A percentile compares a stretch with the other conserved stretches of the same genome.
These are phyloP conservation scores for Antrozous pallidus DNA, from an alignment of 2,797 vertebrate species.

Conservation along the genomic window DNA sequence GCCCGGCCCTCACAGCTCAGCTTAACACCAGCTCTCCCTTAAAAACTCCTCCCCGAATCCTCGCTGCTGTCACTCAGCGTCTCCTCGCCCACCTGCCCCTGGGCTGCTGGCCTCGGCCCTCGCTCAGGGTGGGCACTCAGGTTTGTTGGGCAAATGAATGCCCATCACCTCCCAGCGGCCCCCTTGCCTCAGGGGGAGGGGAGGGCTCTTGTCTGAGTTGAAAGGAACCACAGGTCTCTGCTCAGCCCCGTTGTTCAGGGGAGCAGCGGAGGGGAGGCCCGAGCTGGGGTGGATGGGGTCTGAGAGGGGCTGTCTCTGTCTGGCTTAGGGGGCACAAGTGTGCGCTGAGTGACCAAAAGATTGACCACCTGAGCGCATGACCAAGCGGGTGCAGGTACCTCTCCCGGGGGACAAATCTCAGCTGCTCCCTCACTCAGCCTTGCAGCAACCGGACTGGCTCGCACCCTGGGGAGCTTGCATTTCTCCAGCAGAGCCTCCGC, in stretches of 20 bases:
- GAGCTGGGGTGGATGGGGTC: neutral
- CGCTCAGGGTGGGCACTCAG: neutral
- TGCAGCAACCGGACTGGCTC: neutral
- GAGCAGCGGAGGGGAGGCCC: neutral
- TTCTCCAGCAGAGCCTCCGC: neutral
- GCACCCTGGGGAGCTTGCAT: neutral
- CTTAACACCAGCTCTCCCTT: neutral
- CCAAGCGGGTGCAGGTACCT: neutral
- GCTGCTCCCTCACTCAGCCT: neutral
- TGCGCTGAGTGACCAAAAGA: neutral
- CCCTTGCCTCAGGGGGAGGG: neutral
- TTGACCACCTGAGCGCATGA: neutral
- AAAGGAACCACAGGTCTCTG: neutral
- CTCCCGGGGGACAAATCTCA: neutral
- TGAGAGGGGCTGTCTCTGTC: neutral
- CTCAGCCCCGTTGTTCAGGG: neutral
- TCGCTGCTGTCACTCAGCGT: accelerated
- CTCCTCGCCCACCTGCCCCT: neutral
- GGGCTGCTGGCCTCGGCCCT: no score
- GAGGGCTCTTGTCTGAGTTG: neutral
- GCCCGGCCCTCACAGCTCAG: neutral
- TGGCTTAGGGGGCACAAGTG: no score
- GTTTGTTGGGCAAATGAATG: neutral
- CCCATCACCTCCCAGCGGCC: neutral
- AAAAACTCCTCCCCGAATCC: neutral